Evolutionary conservation across 2,888 invertebrate species (phyloP), one percentile per base, ranked within the genome.

Genomic region (Holacanthella duospinosa): DNA sequence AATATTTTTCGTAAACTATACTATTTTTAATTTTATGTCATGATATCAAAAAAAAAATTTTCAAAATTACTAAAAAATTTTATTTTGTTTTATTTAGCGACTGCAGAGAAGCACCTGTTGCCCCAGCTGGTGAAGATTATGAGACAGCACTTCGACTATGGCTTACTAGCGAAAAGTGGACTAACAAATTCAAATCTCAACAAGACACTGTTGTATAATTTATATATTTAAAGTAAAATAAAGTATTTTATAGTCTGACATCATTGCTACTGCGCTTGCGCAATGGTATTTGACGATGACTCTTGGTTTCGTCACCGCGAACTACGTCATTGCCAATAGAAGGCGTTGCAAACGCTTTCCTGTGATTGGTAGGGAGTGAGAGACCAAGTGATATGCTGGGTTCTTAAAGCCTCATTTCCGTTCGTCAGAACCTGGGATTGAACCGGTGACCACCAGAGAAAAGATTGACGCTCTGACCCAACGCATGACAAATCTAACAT

Each of bases 141-240:
- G 78, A 79, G 48, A 74, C 81, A 29, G 81, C 83, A 0, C 77
- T 77, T 63, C 86, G 89, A 85, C 75, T 91, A 68, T 92, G 90
- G 89, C 76, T 79, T 64, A 86, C 87, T 59, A 89, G 89, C 79
- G 87, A 86, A 78, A 86, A 83, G 75, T 91, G 90, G 91, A 89
- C 89, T 24, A 78, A 77, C 21, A 9, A 48, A 21, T 48, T 16
- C 21, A 48, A 21, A 48, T 12, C 6, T 36, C 36, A 36, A 36
- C 9, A 36, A 16, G 16, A 36, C 6, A 16, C 16, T 16, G 16
- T 6, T 16, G 6, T 36, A 6, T 36, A 36, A 16, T 36, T 36
- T 12, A 36, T 12, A 36, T 12, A 12, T 36, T 16, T 6, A 12
- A 36, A 36, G 36, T 36, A 6, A 16, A 16, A 36, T 12, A 12